Conservation (phyloP, 2,797 vertebrate genomes). For the Chaetophractus vellerosus region DNA sequence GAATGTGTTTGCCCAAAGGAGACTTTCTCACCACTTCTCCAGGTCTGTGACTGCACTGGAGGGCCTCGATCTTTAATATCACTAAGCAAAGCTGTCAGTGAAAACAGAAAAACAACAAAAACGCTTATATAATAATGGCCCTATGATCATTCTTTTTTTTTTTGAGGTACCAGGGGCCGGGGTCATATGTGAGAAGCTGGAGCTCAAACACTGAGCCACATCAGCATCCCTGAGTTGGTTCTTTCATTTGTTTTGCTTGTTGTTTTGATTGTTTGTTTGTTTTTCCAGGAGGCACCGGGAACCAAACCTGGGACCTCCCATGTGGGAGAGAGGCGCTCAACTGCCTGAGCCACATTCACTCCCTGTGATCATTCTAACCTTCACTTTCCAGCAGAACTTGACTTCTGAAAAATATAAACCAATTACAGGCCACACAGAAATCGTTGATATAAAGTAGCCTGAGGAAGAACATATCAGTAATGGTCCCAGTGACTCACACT, state of each 20-base stretch:
- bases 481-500: background rate
- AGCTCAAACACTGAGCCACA: too few species aligned
- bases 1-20: slow-evolving; percentile 90
- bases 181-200: too few species aligned
- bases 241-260: too few species aligned
- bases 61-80: slow-evolving; percentile 89
- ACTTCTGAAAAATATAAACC: background rate
- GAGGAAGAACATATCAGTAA: background rate
- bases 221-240: too few species aligned
- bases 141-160: background rate
- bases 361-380: rapidly evolving
- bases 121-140: background rate
- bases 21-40: slow-evolving; percentile 85
- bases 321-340: too few species aligned
- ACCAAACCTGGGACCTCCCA: too few species aligned
- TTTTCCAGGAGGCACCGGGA: too few species aligned
- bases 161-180: too few species aligned
- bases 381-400: background rate
- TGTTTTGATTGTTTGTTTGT: too few species aligned
- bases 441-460: background rate
- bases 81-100: slow-evolving; percentile 88
- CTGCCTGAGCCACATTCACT: too few species aligned
- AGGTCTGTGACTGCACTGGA: slow-evolving; percentile 86
- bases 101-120: slow-evolving; percentile 50
- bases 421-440: background rate